Evolutionary conservation across 2,113 vertebrate species (phyloP), one percentile per base, ranked within the genome.

Genomic region (Pongo abelii): DNA sequence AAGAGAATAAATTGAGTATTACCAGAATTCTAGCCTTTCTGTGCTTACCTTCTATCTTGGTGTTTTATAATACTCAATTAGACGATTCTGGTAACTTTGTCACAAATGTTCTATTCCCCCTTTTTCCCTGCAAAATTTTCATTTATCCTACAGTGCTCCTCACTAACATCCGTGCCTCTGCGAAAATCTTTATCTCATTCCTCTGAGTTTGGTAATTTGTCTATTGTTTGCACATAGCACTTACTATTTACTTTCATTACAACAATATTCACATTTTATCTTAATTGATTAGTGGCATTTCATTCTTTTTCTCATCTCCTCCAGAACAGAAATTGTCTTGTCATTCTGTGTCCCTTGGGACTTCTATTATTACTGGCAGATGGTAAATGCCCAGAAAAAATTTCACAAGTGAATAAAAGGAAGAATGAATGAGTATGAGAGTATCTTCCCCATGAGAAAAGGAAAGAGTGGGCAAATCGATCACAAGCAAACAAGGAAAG

Each of bases 391-490:
- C 59, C 10, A 43, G 55, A 64, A 84, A 83, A 81, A 27, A 32
- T 46, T 93, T 69, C 77, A 38, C n/a, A 74, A 78, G 50, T 84
- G 25, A 90, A 79, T 40, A 8, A 38, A 57, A 93, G 43, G 27
- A 20, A 78, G 69, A 85, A 8, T 1, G 1, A 89, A 10, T 35
- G 4, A 5, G 0, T 67, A 91, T 93, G 10, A 48, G 12, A 59
- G 1, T 25, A n/a, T 77, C 52, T 72, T 32, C 32, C 87, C 4
- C 6, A 93, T 17, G 72, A 84, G 35, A 89, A 85, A 91, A 88
- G 2, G 10, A 67, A 61, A 6, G 3, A 12, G 1, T 48, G 9
- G 23, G 17, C 55, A 78, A 93, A 59, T 57, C 74, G 14, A 30
- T 38, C 52, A 75, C 9, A 80, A 72, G 6, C 2, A 64, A 89